Conservation (phyloP, 2,797 vertebrate genomes). For the Rhyacichthys aspro region DNA sequence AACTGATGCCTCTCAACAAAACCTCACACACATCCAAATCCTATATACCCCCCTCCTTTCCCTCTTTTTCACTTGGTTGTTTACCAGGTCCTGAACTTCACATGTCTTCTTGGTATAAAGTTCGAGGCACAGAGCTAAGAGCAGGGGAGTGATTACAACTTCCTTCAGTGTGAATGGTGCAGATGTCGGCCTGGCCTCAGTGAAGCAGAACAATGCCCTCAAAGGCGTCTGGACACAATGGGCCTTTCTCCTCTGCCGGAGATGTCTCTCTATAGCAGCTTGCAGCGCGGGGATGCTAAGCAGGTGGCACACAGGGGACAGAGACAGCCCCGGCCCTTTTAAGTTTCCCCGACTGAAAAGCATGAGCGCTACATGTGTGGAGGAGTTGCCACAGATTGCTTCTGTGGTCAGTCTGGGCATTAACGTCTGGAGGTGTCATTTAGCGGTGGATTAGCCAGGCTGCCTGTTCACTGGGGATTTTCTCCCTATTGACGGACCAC, state of each 20-base stretch:
- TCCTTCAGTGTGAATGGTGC: constrained; percentile 81
- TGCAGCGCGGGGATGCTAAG: constrained; percentile 76
- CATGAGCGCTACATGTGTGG: constrained; percentile 67
- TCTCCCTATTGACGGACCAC: constrained; percentile 65
- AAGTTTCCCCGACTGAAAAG: constrained; percentile 72
- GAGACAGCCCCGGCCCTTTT: constrained; percentile 70
- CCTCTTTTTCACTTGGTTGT: constrained; percentile 46
- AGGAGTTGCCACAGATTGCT: constrained; percentile 64
- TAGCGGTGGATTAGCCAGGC: constrained; percentile 78
- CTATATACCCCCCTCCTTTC: constrained; percentile 30
- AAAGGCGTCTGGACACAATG: constrained; percentile 80
- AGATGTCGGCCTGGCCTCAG: constrained; percentile 80
- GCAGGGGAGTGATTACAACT: constrained; percentile 81
- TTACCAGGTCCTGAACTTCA: constrained; percentile 61
- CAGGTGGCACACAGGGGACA: constrained; percentile 79
- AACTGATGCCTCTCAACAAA: constrained; percentile 65
- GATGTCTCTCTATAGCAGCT: constrained; percentile 81
- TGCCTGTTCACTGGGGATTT: constrained; percentile 78
- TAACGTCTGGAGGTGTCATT: constrained; percentile 80
- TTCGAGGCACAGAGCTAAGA: constrained; percentile 68
- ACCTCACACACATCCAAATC: constrained; percentile 61
- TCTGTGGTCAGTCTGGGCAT: constrained; percentile 78
- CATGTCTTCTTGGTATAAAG: constrained; percentile 60
- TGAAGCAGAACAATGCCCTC: constrained; percentile 79
- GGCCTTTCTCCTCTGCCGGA: constrained; percentile 76